These are phyloP conservation scores for Cetoscarus ocellatus DNA, from an alignment of 2,797 vertebrate species.

Conservation along the genomic window DNA sequence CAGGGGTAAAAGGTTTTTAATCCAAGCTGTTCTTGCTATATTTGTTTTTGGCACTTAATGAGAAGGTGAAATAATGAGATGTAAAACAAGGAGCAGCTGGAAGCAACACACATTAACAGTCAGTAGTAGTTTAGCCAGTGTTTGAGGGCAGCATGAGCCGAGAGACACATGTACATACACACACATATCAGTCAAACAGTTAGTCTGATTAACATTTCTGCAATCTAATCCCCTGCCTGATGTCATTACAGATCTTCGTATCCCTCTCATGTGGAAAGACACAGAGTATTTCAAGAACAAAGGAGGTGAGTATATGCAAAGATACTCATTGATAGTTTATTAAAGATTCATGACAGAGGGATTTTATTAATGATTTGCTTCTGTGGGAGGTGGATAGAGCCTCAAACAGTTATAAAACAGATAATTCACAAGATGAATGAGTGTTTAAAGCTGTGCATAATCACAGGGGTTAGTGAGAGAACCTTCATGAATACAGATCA, in stretches of 20 bases:
- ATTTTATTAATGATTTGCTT: constrained; percentile 43
- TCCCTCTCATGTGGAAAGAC: constrained; percentile 99
- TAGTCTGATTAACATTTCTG: constrained; percentile 53
- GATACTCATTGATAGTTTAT: constrained; percentile 36
- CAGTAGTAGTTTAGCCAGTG: constrained; percentile 27
- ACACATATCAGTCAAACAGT: constrained; percentile 24
- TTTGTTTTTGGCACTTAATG: constrained; percentile 21
- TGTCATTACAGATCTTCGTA: constrained; percentile 89
- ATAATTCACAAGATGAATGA: constrained; percentile 16
- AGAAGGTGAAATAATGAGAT: constrained; percentile 28
- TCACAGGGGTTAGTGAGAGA: neutral
- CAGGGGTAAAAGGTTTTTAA: neutral
- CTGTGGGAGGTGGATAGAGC: neutral
- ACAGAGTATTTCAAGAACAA: constrained; percentile 98
- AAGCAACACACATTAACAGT: constrained; percentile 17
- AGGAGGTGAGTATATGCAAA: constrained; percentile 87
- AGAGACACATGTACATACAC: neutral
- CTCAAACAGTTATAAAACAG: constrained; percentile 12
- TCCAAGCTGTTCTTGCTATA: neutral
- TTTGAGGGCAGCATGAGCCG: constrained; percentile 9
- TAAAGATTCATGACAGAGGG: constrained; percentile 40
- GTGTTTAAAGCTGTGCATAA: constrained; percentile 1
- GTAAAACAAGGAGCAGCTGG: constrained; percentile 34
- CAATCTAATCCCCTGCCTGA: constrained; percentile 54
- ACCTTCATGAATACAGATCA: constrained; percentile 14